Evolutionary conservation across 2,888 invertebrate genomes (phyloP), one percentile per base, ranked within the genome.

Genomic region (Dendrolimus pini): DNA sequence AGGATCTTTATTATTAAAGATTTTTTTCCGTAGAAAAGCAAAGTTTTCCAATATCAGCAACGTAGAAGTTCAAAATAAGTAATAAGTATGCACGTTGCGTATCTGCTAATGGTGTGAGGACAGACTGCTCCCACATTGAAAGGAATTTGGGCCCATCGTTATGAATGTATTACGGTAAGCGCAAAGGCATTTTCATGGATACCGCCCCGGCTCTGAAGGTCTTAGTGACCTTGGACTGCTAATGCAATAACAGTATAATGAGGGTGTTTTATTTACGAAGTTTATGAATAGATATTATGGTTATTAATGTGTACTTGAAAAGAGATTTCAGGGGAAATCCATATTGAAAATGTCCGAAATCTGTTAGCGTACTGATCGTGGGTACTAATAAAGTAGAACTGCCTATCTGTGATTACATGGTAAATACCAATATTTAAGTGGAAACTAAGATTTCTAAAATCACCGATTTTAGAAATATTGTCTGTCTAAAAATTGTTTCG

Each of bases 1-100:
- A 30, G 30, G 30, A 30, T 30, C 30, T 30, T 30, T 6, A 30
- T 30, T 30, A 30, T 30, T 30, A 30, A 30, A 30, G 47, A 47
- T 47, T 47, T 9, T 47, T 47, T 47, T 1, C 47, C 6, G 12
- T 12, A 47, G 47, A 47, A 47, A 47, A 12, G 71, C 68, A 72
- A 74, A 77, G 72, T 60, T 69, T 70, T 71, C 66, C 64, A 73
- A 69, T 72, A 72, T 67, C 65, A 64, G 55, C 62, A 58, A 60
- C 65, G 69, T 75, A 73, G 72, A 66, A 69, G 69, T 67, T 70
- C 66, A 69, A 64, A 67, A 62, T 64, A 62, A 69, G 71, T 72
- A 66, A 71, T 80, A 72, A 71, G 70, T 75, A 78, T 77, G 73
- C 75, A 71, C 65, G 66, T 61, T 65, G 64, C 71, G 74, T 71